Evolutionary conservation across 1,140 invertebrate genomes (phyloP).

Genomic region (Asobara japonica): DNA sequence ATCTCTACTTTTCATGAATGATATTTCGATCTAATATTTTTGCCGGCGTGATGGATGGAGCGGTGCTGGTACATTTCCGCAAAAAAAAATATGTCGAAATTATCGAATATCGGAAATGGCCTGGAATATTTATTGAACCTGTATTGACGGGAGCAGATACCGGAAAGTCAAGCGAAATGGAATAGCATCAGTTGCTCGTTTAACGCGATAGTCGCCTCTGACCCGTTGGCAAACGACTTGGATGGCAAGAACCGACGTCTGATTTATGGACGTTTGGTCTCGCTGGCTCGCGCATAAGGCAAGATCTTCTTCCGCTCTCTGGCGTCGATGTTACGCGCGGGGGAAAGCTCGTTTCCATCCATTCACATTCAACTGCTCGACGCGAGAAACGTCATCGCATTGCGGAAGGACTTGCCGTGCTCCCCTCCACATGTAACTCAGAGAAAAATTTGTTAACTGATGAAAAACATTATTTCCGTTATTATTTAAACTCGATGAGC

Average conservation of each 20-base stretch:
- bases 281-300: constrained; percentile 44
- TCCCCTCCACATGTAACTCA: too few relatives aligned
- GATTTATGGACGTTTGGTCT: constrained; percentile 53
- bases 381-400: neutral
- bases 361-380: neutral
- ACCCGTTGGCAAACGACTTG: constrained; percentile 59
- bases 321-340: constrained; percentile 37
- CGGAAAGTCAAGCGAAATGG: constrained; percentile 26
- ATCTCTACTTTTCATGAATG: too few relatives aligned
- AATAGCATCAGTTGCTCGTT: constrained; percentile 6
- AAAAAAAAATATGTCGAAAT: too few relatives aligned
- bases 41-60: too few relatives aligned
- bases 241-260: constrained; percentile 57
- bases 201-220: constrained; percentile 49
- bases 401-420: neutral
- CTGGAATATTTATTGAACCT: too few relatives aligned
- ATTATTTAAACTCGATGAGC: too few relatives aligned
- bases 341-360: constrained; percentile 42
- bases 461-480: neutral
- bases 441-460: neutral
- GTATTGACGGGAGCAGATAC: too few relatives aligned
- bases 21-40: too few relatives aligned
- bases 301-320: constrained; percentile 49
- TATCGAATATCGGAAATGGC: too few relatives aligned
- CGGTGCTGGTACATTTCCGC: too few relatives aligned